A percentile compares a stretch with the other conserved stretches of the same genome.
Conservation (phyloP, 1,140 invertebrate genomes). For the Oedothorax gibbosus region DNA sequence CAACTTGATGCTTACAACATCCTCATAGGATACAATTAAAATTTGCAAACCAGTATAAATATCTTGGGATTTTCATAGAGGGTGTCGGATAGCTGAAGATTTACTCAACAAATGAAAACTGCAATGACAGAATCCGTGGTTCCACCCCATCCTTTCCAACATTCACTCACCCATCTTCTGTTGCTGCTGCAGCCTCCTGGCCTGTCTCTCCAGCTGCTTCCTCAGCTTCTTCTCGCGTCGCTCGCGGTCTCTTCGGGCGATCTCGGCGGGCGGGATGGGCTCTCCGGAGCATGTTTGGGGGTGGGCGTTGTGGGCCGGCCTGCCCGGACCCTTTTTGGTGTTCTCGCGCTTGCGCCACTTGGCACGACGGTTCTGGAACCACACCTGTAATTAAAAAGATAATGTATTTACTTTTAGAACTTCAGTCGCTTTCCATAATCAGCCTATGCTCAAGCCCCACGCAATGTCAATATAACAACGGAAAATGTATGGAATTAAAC, state of each 20-base stretch:
- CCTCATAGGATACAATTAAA: no score
- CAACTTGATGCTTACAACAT: no score
- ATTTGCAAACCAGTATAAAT: no score
- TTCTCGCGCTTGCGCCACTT: constrained; percentile 99
- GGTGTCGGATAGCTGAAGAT: no score
- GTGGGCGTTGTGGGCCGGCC: constrained; percentile 97
- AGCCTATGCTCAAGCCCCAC: no score
- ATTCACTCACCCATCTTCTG: constrained; percentile 46
- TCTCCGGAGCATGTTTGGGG: constrained; percentile 97
- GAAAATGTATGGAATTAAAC: no score
- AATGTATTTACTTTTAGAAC: not conserved
- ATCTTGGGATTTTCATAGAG: no score
- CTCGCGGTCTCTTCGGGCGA: constrained; percentile 77
- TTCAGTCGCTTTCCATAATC: no score
- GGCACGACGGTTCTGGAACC: constrained; percentile 99
- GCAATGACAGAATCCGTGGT: no score
- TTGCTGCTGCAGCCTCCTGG: constrained; percentile 77
- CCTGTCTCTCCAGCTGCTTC: constrained; percentile 92
- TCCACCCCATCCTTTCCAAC: no score
- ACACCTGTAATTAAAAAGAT: constrained; percentile 80
- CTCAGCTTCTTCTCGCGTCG: constrained; percentile 80
- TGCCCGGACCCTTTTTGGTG: constrained; percentile 95
- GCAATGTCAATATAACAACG: no score
- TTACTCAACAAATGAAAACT: no score
- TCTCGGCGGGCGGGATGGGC: constrained; percentile 93